phyloP scores from a whole-genome alignment of 2,888 invertebrate species.

The Troides helena region DNA sequence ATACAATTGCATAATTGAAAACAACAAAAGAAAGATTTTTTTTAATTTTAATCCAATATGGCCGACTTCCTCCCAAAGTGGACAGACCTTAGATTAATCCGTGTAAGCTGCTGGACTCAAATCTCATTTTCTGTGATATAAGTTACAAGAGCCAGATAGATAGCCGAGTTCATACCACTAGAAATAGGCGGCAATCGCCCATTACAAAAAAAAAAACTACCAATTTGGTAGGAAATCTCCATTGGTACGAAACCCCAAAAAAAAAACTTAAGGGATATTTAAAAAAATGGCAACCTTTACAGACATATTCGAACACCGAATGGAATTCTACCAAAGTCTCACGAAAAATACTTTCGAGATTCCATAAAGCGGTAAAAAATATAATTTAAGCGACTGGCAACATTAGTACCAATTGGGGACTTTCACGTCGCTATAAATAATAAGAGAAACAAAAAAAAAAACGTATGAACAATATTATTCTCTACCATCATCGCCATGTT shows the following conservation, averaged over 20 bases:
- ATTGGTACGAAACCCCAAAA: constrained; percentile 24
- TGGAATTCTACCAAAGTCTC: constrained; percentile 42
- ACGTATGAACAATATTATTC: too few relatives aligned
- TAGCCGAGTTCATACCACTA: not conserved
- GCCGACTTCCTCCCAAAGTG: not conserved
- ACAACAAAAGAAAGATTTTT: not conserved
- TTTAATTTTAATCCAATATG: not conserved
- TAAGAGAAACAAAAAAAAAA: not conserved
- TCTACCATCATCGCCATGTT: too few relatives aligned
- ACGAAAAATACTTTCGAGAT: constrained; percentile 43
- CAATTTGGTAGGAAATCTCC: constrained; percentile 11
- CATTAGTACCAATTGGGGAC: constrained; percentile 13
- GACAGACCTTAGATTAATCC: too few relatives aligned
- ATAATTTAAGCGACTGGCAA: constrained; percentile 32
- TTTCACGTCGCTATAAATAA: not conserved
- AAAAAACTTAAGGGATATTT: constrained; percentile 43
- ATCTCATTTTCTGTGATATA: too few relatives aligned
- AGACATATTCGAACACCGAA: constrained; percentile 25
- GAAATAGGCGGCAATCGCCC: not conserved
- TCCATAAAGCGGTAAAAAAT: constrained; percentile 36
- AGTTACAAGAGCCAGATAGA: not conserved
- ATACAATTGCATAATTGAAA: constrained; percentile 29
- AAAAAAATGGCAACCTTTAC: constrained; percentile 37
- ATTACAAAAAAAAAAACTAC: constrained; percentile 6
- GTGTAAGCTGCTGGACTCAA: too few relatives aligned